Evolutionary conservation across 2,888 invertebrate genomes (phyloP), one percentile per base, ranked within the genome.

Genomic region (Calameuta filiformis): DNA sequence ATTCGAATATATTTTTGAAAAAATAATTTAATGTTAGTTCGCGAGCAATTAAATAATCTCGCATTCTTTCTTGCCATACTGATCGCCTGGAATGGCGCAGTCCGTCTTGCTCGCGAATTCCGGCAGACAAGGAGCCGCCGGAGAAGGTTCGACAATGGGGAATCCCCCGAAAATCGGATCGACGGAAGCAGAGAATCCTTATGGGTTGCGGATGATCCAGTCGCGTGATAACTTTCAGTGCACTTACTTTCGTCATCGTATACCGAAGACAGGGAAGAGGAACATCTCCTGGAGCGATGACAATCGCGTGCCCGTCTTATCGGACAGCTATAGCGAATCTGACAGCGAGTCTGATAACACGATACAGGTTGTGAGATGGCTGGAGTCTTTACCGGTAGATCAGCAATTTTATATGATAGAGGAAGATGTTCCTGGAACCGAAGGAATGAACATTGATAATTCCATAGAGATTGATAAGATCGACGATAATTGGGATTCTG

Each of bases 261-360:
- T 73, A 31, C 33, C 34, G 3, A 34, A 9, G 31, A 33, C 71
- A 34, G 56, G 56, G 9, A 56, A 23, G 23, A 56, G 23, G 9
- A 56, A 56, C 9, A 23, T 56, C 56, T 71, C 31, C 12, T 71
- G 71, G 71, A 71, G 33, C 11, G 33, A 71, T 12, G 71, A 71
- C 31, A 33, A 71, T 23, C 33, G 1, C 12, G 33, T 71, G 0
- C 71, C 71, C 2, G 9, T 15, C 4, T 31, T 71, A 23, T 71
- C 71, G 12, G 71, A 34, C 71, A 34, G 15, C 31, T 81, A 76
- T 23, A 86, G 81, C 73, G 85, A 87, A 76, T 82, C 83, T 0
- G 85, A 84, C 3, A 83, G 81, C 76, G 86, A 87, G 12, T 40
- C 75, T 1, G 85, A 85, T 12, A 84, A 79, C 69, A 77, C 75